Evolutionary conservation across 2,888 invertebrate species (phyloP).

Genomic region (Tetranychus truncatus): DNA sequence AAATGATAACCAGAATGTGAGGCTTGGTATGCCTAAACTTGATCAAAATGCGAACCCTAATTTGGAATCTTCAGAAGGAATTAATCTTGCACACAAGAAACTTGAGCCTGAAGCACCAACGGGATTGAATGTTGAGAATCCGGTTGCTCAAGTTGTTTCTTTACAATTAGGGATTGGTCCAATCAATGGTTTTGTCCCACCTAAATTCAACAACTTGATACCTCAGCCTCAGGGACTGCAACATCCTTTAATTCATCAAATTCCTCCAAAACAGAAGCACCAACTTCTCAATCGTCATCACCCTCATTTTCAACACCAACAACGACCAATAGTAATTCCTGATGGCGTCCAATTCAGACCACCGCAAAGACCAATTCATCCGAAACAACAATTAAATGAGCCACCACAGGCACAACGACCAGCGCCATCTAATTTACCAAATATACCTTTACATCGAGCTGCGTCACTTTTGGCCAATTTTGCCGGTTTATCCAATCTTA

Average conservation of each 20-base stretch:
- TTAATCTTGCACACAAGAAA: neutral
- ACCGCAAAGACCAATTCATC: neutral
- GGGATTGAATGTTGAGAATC: conserved; percentile 1
- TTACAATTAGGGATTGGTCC: neutral
- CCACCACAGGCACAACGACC: neutral
- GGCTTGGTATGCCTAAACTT: neutral
- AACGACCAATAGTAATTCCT: neutral
- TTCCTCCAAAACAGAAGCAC: neutral
- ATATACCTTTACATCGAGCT: neutral
- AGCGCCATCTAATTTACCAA: neutral
- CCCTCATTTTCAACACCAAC: neutral
- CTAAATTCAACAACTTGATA: neutral
- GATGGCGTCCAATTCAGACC: neutral
- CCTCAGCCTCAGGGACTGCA: neutral
- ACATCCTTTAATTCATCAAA: neutral
- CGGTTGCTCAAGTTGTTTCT: conserved; percentile 6
- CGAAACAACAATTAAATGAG: neutral
- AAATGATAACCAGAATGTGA: neutral
- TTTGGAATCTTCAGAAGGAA: no score
- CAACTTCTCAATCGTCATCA: neutral
- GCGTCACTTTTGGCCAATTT: neutral
- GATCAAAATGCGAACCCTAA: no score
- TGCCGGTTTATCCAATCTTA: conserved; percentile 7
- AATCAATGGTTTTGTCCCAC: neutral
- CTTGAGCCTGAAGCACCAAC: neutral